A percentile compares a stretch with the other conserved stretches of the same genome.
These are phyloP conservation scores for Bombus consobrinus DNA, from an alignment of 1,140 invertebrate species.

Conservation along the genomic window DNA sequence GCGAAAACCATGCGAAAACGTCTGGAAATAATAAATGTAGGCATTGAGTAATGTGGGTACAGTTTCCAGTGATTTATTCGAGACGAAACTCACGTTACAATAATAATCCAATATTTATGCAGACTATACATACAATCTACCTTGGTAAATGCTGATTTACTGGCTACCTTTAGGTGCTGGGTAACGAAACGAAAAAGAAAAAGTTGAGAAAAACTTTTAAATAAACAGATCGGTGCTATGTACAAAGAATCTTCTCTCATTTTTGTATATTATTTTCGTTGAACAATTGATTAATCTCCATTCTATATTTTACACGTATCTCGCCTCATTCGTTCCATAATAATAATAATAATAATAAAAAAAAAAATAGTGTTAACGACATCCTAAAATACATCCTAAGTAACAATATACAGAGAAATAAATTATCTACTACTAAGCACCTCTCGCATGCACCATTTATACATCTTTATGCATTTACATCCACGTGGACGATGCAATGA, in stretches of 20 bases:
- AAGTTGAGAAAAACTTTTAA: slow-evolving; percentile 58
- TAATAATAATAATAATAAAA: slow-evolving; percentile 26
- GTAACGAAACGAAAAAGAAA: slow-evolving; percentile 34
- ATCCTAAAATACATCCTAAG: slow-evolving; percentile 39
- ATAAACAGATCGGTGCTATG: slow-evolving; percentile 67
- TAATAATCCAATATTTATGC: slow-evolving; percentile 60
- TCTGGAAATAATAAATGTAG: slow-evolving; percentile 9
- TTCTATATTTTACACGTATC: slow-evolving; percentile 51
- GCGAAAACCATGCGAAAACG: not conserved
- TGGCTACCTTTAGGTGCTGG: slow-evolving; percentile 55
- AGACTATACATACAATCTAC: slow-evolving; percentile 60
- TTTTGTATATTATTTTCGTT: slow-evolving; percentile 28
- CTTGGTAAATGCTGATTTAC: slow-evolving; percentile 69
- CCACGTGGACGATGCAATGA: slow-evolving; percentile 29
- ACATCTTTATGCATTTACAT: slow-evolving; percentile 34
- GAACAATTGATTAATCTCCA: not conserved
- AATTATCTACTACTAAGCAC: slow-evolving; percentile 68
- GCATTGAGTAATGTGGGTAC: slow-evolving; percentile 28
- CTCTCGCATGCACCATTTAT: slow-evolving; percentile 55
- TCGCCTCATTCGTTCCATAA: not conserved
- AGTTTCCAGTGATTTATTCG: slow-evolving; percentile 62
- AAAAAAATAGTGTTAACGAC: slow-evolving; percentile 35
- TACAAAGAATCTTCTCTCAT: slow-evolving; percentile 57
- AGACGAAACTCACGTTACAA: slow-evolving; percentile 56
- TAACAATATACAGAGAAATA: slow-evolving; percentile 67